These are phyloP conservation scores for Stomatorhinus walkeri DNA, from an alignment of 2,797 vertebrate genomes.

Conservation along the genomic window DNA sequence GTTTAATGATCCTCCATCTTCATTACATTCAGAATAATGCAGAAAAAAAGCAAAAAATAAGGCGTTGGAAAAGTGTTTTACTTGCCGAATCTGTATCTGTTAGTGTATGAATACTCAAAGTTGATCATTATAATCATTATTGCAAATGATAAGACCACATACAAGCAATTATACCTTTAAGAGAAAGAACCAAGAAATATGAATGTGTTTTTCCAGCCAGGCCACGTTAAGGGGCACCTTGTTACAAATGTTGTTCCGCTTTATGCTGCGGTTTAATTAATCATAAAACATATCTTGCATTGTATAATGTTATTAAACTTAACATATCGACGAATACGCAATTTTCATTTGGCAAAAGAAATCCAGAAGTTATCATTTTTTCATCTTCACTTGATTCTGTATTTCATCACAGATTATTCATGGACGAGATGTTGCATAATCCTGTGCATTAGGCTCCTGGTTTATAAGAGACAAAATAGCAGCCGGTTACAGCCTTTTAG, in stretches of 20 bases:
- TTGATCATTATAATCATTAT: not conserved
- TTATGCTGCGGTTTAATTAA: not conserved
- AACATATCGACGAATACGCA: not conserved
- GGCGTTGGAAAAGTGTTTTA: not conserved
- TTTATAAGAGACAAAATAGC: conserved; percentile 31
- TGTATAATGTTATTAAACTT: not conserved
- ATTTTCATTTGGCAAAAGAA: not conserved
- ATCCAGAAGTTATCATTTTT: not conserved
- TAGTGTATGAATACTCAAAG: not conserved
- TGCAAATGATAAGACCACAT: not conserved
- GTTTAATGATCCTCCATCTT: not conserved
- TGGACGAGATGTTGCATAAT: not conserved
- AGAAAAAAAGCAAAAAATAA: not conserved
- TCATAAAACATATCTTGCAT: not conserved
- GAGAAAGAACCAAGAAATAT: not conserved
- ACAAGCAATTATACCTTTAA: not conserved
- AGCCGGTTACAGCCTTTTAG: conserved; percentile 37
- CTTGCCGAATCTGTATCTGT: not conserved
- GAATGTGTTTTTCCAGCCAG: not conserved
- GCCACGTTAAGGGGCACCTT: not conserved
- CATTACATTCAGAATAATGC: not conserved
- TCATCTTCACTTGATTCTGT: not conserved
- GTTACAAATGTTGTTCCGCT: not conserved
- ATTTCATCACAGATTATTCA: not conserved
- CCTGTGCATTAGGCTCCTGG: not conserved